phyloP scores from a whole-genome alignment of 2,113 vertebrate species.

The Chloebia gouldiae region DNA sequence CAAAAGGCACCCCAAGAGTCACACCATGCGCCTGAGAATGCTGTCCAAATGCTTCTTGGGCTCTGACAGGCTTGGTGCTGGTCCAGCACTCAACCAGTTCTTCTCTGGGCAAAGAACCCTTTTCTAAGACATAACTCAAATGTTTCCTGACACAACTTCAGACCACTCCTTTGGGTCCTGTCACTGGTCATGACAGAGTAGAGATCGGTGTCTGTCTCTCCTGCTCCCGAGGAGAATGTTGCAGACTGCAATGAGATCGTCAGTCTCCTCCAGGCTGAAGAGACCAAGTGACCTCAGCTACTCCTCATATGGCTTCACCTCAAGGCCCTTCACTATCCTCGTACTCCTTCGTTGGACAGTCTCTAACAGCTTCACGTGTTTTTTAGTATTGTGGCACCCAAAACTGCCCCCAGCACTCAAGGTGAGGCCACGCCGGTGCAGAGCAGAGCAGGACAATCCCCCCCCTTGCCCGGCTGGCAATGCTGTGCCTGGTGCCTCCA shows the following conservation, averaged over 20 bases:
- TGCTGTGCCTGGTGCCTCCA: neutral
- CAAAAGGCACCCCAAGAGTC: neutral
- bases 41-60: neutral
- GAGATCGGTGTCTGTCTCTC: neutral
- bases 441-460: neutral
- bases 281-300: neutral
- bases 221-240: accelerated
- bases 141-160: neutral
- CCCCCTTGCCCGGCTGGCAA: accelerated
- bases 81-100: neutral
- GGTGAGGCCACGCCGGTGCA: accelerated
- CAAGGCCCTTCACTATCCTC: neutral
- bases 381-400: too few species aligned
- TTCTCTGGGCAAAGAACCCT: neutral
- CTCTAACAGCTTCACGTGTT: neutral
- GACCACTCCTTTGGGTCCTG: neutral
- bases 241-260: neutral
- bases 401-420: accelerated
- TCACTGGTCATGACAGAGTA: neutral
- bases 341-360: accelerated
- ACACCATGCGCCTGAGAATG: too few species aligned
- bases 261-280: neutral
- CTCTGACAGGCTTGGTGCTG: neutral
- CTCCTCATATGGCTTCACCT: neutral
- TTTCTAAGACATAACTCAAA: neutral